A percentile compares a stretch with the other conserved stretches of the same genome.
Evolutionary conservation across 2,113 vertebrate genomes (phyloP).

Genomic region (Forbesichthys papilliferus): DNA sequence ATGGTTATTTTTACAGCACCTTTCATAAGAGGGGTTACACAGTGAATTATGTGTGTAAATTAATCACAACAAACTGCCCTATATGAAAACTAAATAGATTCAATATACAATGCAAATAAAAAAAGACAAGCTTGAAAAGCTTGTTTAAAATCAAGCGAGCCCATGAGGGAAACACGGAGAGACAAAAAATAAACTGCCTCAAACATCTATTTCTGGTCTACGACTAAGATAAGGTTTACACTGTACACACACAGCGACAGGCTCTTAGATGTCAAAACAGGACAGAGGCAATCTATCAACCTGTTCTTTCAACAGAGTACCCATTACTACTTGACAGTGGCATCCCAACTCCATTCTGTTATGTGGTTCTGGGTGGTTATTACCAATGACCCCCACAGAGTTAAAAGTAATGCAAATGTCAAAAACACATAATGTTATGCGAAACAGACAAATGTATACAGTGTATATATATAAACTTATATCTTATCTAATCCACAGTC

Average conservation of each 20-base stretch:
- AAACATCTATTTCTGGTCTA: neutral
- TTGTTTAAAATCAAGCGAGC: too few relatives aligned
- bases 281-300: constrained; percentile 46
- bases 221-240: constrained; percentile 48
- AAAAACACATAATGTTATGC: too few relatives aligned
- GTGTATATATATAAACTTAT: neutral
- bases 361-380: neutral
- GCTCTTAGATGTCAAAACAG: constrained; percentile 64
- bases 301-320: constrained; percentile 48
- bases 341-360: constrained; percentile 38
- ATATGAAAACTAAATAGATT: too few relatives aligned
- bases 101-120: too few relatives aligned
- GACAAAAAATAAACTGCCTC: constrained; percentile 1
- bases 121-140: too few relatives aligned
- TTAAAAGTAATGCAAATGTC: too few relatives aligned
- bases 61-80: too few relatives aligned
- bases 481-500: neutral
- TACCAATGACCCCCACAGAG: too few relatives aligned
- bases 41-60: too few relatives aligned
- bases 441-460: neutral
- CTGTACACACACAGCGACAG: constrained; percentile 58
- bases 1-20: too few relatives aligned
- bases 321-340: constrained; percentile 25
- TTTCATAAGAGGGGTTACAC: too few relatives aligned
- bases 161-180: too few relatives aligned